Evolutionary conservation across 2,797 vertebrate genomes (phyloP), one percentile per base, ranked within the genome.

Genomic region (Tapirus indicus): DNA sequence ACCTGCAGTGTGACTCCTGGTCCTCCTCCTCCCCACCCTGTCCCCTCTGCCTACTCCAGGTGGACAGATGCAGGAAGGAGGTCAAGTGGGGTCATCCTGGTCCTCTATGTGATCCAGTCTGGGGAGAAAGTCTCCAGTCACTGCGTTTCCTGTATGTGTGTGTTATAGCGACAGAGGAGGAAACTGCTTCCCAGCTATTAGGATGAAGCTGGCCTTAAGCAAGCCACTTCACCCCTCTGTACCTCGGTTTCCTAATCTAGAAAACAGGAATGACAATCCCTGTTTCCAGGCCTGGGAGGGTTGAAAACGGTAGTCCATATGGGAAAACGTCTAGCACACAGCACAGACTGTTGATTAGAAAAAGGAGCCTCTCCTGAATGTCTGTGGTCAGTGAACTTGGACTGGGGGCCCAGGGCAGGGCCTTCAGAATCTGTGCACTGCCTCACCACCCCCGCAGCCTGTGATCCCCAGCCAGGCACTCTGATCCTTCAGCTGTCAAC

Each of bases 401-500:
- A 72, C 75, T 86, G 4, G 35, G 8, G 35, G n/a, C 72, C 68
- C 77, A 23, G 35, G 77, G 41, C 32, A n/a, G 56, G 60, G 49
- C 52, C 91, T 86, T 91, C 71, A 32, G 27, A 56, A 14, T 74
- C 79, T 66, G 35, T 16, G 10, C 20, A 6, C 27, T 10, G 32
- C 85, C 58, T 35, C 5, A 2, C 90, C 74, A 80, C 88, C 97
- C 97, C 94, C 62, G 0, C 88, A 84, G 74, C 84, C 93, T 97
- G 86, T 97, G 95, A 96, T 97, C 96, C 62, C 21, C 6, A 95
- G 96, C 97, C 96, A 94, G 97, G 62, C 91, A 21, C 77, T 89
- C 75, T 41, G 94, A 89, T 78, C 92, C 47, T 6, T 88, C 88
- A 92, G 89, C 97, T 97, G 95, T 98, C 97, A 97, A 56, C 93